Base-by-base conservation (phyloP, 1,140 invertebrate species). In the Teleogryllus occipitalis region DNA sequence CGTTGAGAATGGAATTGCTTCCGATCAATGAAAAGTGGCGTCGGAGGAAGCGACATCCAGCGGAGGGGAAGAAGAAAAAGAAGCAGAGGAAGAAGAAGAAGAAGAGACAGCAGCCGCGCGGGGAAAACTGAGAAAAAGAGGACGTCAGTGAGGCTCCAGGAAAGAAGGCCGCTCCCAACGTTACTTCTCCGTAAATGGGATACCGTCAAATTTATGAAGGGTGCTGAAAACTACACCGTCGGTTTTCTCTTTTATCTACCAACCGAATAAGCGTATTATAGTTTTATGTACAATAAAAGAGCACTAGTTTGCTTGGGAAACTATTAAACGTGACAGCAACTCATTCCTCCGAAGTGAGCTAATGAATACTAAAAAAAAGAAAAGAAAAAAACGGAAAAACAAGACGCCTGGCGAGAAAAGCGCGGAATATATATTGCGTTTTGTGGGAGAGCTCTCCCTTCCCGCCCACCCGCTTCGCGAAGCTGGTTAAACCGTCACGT, bases 1-100 rank as follows among this genome's bases (percentile, higher is more conserved):
- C 75, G 22, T 75, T 75, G 74, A 75, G 39, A 75, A 75, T 75
- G 74, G 39, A 75, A 75, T 46, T 75, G 74, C 74, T 22, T 75
- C 21, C 21, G 21, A 22, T 75, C 21, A 75, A 75, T 75, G 72
- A 18, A 39, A 39, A 39, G 27, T 39, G 27, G 27, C 27, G 27
- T 1, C 27, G 27, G 27, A 39, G 27, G 27, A 5, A 39, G 27
- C 27, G 27, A 39, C 27, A 39, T 39, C 27, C 27, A 1, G 27
- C 27, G 27, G 27, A 39, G 27, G 27, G 27, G 27, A 65, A 65
- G 18, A 65, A 65, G 54, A 65, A 65, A 3, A 7, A 65, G 18
- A 14, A 65, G 18, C 2, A 18, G 2, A 1, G 7, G 10, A 65
- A 65, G 10, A 14, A 14, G 10, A 65, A 65, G 54, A 10, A 65